Base-by-base conservation (phyloP, 2,113 vertebrate species). In the Eulacestoma nigropectus region DNA sequence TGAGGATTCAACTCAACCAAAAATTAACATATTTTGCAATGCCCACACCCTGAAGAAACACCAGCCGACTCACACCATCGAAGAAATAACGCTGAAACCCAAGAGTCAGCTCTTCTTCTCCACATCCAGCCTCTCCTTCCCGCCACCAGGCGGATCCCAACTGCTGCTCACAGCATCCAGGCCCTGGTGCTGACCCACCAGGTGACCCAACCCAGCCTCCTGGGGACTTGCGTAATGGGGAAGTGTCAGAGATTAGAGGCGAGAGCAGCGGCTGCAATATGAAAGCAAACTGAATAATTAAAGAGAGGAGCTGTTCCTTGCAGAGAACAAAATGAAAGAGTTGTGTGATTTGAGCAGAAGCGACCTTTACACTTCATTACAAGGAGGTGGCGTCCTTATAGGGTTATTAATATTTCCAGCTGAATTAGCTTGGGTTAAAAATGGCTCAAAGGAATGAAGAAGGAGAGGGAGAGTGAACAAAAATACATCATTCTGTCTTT, bases 331-430 rank as follows among this genome's bases (percentile, higher is more conserved):
- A 93, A 84, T 96, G 88, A 96, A 76, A 95, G 83, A 89, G 64
- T 83, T 76, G 49, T 95, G 91, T 78, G 85, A 97, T 96, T 96
- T 94, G 89, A 96, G 76, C 95, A 96, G 75, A 96, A 94, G 73
- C 93, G 97, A 94, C 86, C 89, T 97, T 97, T 97, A 95, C 76
- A 92, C 92, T 97, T 96, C 87, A 93, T 97, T 97, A 96, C 89
- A 96, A 95, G 95, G 92, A 94, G 62, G 89, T 92, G 92, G 80
- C 4, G 8, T 83, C 89, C 94, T 90, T 46, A 57, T 72, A 44
- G 85, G 81, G 73, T 73, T 97, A 96, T 96, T 95, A 95, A 92
- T 94, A 90, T 86, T 88, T 97, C 85, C 87, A 90, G 79, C 80
- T 93, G 87, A 89, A 95, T 97, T 97, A 97, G 84, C 90, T 70